Conservation (phyloP, 1,140 invertebrate genomes). For the Lepidotrigona ventralis region DNA sequence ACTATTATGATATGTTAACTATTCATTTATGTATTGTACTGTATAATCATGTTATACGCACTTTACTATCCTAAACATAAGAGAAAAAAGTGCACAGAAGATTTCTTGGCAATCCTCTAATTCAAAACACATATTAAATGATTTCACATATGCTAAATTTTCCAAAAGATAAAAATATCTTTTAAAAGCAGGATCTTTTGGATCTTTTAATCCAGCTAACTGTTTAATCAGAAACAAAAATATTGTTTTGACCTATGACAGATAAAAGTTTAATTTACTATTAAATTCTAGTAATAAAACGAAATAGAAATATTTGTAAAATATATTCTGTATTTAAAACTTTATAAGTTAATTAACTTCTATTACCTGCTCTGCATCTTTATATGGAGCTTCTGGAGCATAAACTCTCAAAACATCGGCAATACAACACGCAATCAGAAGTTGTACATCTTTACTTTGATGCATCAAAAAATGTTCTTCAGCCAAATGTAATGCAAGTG, state of each 20-base stretch:
- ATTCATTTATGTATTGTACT: background rate
- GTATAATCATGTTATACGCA: slow-evolving; percentile 79
- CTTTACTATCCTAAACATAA: slow-evolving; percentile 99
- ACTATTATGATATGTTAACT: background rate
- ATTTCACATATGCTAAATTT: slow-evolving; percentile 98
- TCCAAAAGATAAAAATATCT: slow-evolving; percentile 97
- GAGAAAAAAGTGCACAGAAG: slow-evolving; percentile 94
- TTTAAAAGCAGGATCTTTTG: slow-evolving; percentile 98
- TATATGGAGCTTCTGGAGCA: slow-evolving; percentile 98
- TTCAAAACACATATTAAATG: slow-evolving; percentile 99
- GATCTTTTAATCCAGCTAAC: slow-evolving; percentile 95
- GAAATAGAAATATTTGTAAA: background rate
- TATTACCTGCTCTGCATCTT: slow-evolving; percentile 95
- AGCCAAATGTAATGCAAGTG: slow-evolving; percentile 95
- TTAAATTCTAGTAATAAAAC: background rate
- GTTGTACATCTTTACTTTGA: slow-evolving; percentile 94
- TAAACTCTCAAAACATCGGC: slow-evolving; percentile 98
- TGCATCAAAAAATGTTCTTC: slow-evolving; percentile 96
- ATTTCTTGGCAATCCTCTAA: slow-evolving; percentile 98
- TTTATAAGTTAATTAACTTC: slow-evolving; percentile 59
- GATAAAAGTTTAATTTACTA: slow-evolving; percentile 11
- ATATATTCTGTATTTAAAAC: background rate
- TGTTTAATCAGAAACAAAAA: slow-evolving; percentile 98
- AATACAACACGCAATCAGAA: slow-evolving; percentile 97
- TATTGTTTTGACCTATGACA: slow-evolving; percentile 86